Evolutionary conservation across 37 sponge, comb jelly and placozoan species (phyloP).

Genomic region (Haliclona indistincta): DNA sequence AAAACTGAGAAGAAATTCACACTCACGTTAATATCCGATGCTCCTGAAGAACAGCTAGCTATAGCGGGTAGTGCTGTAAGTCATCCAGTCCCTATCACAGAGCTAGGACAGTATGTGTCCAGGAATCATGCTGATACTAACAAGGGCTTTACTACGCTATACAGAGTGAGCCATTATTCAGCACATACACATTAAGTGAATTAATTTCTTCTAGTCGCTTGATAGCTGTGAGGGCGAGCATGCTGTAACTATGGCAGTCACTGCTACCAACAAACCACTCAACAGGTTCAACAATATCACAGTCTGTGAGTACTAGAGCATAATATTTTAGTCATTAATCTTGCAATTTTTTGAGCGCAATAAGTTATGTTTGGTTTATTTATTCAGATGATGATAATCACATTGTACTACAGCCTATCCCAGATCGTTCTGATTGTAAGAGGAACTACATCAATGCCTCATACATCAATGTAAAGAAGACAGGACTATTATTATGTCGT

Average conservation of each 20-base stretch:
- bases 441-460: slow-evolving; percentile 75
- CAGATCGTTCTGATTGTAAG: no score
- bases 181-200: not conserved
- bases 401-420: no score
- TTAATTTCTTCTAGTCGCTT: not conserved
- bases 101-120: slow-evolving; percentile 13
- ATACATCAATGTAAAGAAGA: slow-evolving; percentile 69
- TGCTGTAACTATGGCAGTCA: not conserved
- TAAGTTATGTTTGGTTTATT: no score
- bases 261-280: not conserved
- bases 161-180: not conserved
- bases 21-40: no score
- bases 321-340: not conserved
- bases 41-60: no score
- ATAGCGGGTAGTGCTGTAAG: no score
- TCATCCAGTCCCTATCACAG: not conserved
- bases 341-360: no score
- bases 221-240: not conserved
- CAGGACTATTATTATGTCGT: no score
- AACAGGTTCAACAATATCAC: slow-evolving; percentile 24
- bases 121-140: not conserved
- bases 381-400: slow-evolving; percentile 71
- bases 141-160: not conserved
- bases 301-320: slow-evolving; percentile 17
- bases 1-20: no score